Conservation (phyloP, 2,888 invertebrate species). For the Thysanoteuthis rhombus region DNA sequence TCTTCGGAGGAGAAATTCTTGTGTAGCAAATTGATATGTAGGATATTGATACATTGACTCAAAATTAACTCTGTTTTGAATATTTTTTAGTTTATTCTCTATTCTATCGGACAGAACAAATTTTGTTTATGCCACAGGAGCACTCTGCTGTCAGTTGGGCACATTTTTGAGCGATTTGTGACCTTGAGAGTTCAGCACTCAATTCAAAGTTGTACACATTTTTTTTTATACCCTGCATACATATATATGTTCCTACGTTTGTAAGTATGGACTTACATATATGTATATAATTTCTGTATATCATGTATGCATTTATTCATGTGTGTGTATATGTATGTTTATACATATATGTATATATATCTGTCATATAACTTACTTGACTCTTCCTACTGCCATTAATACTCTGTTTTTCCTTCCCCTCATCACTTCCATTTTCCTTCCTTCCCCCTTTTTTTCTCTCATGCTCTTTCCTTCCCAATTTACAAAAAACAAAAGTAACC, state of each 20-base stretch:
- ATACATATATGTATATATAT: background rate
- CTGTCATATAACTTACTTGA: background rate
- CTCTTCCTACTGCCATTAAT: background rate
- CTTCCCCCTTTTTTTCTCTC: slow-evolving; percentile 31
- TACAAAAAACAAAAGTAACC: background rate
- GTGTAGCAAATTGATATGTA: no score
- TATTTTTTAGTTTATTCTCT: no score
- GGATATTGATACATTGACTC: no score
- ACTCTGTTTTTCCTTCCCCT: background rate
- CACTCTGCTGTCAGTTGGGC: no score
- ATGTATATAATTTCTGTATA: background rate
- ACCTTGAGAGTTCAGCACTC: no score
- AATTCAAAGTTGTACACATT: background rate
- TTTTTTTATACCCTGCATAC: background rate
- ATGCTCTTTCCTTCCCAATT: background rate
- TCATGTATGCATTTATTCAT: background rate
- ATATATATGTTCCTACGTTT: background rate
- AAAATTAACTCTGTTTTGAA: no score
- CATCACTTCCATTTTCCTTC: background rate
- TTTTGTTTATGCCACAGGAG: no score
- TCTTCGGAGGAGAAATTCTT: no score
- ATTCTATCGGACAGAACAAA: no score
- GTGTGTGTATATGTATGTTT: background rate
- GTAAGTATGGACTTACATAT: background rate
- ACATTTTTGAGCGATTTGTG: no score